Conservation (phyloP, 2,797 vertebrate species). For the Valencia hispanica region DNA sequence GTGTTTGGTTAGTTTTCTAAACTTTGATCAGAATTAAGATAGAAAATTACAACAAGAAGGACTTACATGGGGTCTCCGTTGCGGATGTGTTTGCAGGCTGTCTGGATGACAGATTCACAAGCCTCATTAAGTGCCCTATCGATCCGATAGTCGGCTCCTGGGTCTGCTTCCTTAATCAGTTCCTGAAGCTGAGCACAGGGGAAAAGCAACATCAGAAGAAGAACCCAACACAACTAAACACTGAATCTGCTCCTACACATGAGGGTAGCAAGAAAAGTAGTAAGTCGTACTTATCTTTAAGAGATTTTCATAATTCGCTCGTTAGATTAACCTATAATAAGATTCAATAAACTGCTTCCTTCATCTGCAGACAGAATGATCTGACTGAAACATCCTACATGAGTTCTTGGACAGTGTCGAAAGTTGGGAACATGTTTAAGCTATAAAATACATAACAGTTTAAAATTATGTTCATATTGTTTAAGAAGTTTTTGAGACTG, state of each 20-base stretch:
- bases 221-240: neutral
- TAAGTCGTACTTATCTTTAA: no score
- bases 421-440: neutral
- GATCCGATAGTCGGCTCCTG: constrained; percentile 95
- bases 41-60: neutral
- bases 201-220: neutral
- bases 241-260: neutral
- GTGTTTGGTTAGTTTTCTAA: no score
- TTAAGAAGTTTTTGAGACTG: neutral
- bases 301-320: no score
- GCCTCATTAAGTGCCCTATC: constrained; percentile 96
- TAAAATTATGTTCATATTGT: neutral
- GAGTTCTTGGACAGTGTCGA: neutral
- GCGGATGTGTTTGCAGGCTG: constrained; percentile 97
- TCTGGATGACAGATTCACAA: constrained; percentile 97
- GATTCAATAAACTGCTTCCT: neutral
- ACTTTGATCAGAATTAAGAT: no score
- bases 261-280: neutral
- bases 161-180: constrained; percentile 94
- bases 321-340: no score
- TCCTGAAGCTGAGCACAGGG: constrained; percentile 87
- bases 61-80: constrained; percentile 95
- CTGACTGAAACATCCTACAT: neutral
- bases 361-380: neutral
- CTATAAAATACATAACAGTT: neutral